Base-by-base conservation (phyloP, 2,797 vertebrate species). In the Graptemys geographica region DNA sequence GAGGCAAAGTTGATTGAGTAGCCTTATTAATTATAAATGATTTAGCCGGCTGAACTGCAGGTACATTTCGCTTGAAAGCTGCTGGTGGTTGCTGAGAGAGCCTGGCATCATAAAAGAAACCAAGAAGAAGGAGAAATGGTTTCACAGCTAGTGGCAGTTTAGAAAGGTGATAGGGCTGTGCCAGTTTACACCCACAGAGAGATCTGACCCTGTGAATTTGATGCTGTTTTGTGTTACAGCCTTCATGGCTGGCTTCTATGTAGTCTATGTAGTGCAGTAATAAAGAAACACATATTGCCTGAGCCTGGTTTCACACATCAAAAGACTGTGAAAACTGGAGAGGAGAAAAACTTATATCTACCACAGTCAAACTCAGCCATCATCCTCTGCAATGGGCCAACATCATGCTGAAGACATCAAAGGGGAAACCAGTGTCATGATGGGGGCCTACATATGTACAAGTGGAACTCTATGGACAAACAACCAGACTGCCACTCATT, bases 401-500 rank as follows among this genome's bases (percentile, higher is more conserved):
- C 91, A 51, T 21, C 53, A 59, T 74, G 74, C 59, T 81, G 90
- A 79, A 78, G 62, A 85, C 41, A 47, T 79, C 37, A 90, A 56
- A 1, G n/a, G 79, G 69, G 59, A 3, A 1, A 4, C 28, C 2
- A 3, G 4, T 21, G 80, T 59, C 16, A 4, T 2, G 18, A 47
- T 0, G 11, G 84, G 33, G 6, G 16, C 55, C 0, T 0, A 21
- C 27, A 19, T 0, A 0, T 13, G 15, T 0, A 49, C 0, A 0
- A 49, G 79, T 11, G 89, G 18, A 11, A 72, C 16, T 5, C 11
- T 0, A 0, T 53, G 90, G 41, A 41, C 0, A 1, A 74, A 83
- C 4, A 56, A 41, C 11, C 0, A 1, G 23, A n/a, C 15, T 93
- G 31, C 9, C 25, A 31, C 19, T 82, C 0, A 0, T 72, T 27